phyloP scores from a whole-genome alignment of 2,797 vertebrate genomes.

The Apogon hyalosoma region DNA sequence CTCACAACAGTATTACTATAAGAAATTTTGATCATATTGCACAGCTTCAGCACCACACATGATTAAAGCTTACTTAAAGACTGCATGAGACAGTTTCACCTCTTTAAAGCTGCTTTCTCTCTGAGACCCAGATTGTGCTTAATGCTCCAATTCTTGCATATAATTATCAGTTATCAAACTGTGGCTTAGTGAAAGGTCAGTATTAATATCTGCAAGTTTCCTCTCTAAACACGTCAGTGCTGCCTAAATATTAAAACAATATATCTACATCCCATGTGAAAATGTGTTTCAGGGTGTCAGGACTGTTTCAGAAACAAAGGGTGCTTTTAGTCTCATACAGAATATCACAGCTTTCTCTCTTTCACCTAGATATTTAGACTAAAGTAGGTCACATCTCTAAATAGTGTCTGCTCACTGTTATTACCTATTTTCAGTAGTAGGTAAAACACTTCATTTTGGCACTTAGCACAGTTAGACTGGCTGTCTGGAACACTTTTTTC shows the following conservation, averaged over 20 bases:
- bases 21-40: too few species aligned
- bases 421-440: neutral
- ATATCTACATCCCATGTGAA: slow-evolving; percentile 5
- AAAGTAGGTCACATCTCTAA: slow-evolving; percentile 41
- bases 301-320: neutral
- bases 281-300: slow-evolving; percentile 20
- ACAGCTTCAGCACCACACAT: neutral
- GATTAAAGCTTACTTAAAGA: slow-evolving; percentile 10
- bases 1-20: too few species aligned
- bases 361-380: slow-evolving; percentile 18
- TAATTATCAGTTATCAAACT: slow-evolving; percentile 61
- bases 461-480: neutral
- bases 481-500: neutral
- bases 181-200: slow-evolving; percentile 32
- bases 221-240: slow-evolving; percentile 19
- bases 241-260: slow-evolving; percentile 7
- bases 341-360: too few species aligned
- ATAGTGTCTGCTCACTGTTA: slow-evolving; percentile 11
- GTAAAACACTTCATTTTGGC: too few species aligned
- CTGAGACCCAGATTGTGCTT: slow-evolving; percentile 33
- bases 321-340: slow-evolving; percentile 23
- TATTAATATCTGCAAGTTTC: slow-evolving; percentile 47
- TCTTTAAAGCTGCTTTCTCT: slow-evolving; percentile 22
- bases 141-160: slow-evolving; percentile 47
- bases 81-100: slow-evolving; percentile 4